phyloP scores from a whole-genome alignment of 2,113 vertebrate genomes.

The Xerus inauris region DNA sequence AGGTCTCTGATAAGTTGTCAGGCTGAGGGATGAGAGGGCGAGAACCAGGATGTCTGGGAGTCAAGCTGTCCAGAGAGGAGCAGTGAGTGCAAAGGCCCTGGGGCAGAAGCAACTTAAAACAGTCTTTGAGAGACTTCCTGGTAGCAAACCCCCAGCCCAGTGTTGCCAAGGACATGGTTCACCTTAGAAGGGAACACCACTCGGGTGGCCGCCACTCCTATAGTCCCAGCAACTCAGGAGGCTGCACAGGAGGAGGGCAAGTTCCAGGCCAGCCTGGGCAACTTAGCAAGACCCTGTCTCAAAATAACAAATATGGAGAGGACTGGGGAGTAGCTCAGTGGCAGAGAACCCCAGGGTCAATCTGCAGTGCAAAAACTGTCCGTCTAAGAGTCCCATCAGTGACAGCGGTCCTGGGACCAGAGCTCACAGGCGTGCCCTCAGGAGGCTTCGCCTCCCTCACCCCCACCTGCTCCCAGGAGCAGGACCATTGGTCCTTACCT shows the following conservation, averaged over 20 bases:
- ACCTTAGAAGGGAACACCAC: too few species aligned
- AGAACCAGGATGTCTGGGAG: background rate
- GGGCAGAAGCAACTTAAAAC: background rate
- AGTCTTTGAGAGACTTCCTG: too few species aligned
- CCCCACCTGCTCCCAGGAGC: background rate
- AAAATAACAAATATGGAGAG: background rate
- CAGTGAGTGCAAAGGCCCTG: background rate
- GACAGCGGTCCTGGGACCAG: background rate
- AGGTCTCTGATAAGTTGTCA: constrained; percentile 12
- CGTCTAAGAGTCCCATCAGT: background rate
- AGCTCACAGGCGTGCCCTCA: rapidly evolving
- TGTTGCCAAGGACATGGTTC: rapidly evolving
- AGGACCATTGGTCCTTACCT: background rate
- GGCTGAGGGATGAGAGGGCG: background rate
- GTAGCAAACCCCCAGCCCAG: background rate
- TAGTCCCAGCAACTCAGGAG: background rate
- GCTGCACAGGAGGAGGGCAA: background rate
- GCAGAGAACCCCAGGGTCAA: background rate
- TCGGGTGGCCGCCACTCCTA: too few species aligned
- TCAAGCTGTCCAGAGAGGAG: rapidly evolving
- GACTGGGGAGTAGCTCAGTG: background rate
- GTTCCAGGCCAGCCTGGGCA: background rate
- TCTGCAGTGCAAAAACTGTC: too few species aligned
- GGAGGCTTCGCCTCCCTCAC: too few species aligned
- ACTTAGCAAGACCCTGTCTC: background rate